Conservation (phyloP, 2,797 vertebrate species). For the Chromis chromis region DNA sequence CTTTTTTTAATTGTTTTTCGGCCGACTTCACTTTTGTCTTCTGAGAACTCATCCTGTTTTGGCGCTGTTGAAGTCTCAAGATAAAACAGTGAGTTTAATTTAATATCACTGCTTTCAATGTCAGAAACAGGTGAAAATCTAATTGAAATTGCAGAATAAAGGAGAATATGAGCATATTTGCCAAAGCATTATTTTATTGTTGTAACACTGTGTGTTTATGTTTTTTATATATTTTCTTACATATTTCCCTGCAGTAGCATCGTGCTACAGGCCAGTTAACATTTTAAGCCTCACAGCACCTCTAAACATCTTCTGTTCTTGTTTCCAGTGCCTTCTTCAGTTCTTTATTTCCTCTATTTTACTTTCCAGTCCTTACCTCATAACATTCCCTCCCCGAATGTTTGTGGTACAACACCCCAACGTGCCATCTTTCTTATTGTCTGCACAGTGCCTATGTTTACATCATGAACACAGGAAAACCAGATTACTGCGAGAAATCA, state of each 20-base stretch:
- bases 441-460: constrained; percentile 11
- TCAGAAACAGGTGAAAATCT: not conserved
- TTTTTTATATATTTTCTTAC: not conserved
- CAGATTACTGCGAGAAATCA: constrained; percentile 41
- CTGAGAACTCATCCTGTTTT: not conserved
- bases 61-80: not conserved
- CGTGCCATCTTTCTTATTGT: constrained; percentile 11
- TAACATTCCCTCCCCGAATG: constrained; percentile 1
- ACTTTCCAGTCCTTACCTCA: not conserved
- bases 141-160: not conserved
- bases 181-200: not conserved
- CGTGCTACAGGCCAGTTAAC: constrained; percentile 11
- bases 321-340: not conserved
- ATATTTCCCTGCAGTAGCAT: constrained; percentile 6
- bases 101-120: not conserved
- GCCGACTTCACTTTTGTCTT: not conserved
- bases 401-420: not conserved
- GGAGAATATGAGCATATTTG: not conserved
- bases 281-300: not conserved
- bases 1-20: not conserved
- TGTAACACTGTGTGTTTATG: constrained; percentile 5
- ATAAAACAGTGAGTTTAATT: not conserved
- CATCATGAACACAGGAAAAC: constrained; percentile 14
- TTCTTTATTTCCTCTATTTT: not conserved
- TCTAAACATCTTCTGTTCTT: not conserved